Percentiles rank a stretch among this genome's conserved stretches.
phyloP scores from a whole-genome alignment of 2,888 invertebrate species.

The Calameuta idolon region DNA sequence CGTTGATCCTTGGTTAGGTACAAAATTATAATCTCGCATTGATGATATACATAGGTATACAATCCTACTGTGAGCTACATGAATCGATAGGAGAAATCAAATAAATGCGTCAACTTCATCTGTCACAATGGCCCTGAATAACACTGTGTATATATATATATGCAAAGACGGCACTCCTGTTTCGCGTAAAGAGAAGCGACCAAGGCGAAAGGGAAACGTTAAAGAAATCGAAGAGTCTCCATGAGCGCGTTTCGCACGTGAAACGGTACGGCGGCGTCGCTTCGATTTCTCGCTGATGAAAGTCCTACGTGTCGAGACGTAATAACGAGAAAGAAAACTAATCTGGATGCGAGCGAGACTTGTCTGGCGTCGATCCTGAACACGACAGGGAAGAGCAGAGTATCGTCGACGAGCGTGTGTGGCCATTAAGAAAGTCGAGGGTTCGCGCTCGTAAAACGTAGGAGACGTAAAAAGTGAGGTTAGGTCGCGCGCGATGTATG shows the following conservation, averaged over 20 bases:
- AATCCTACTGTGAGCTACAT: too few relatives aligned
- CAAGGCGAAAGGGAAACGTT: not conserved
- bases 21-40: too few relatives aligned
- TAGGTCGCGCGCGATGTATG: not conserved
- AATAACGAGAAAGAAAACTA: constrained; percentile 7
- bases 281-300: constrained; percentile 11
- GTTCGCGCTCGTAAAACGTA: too few relatives aligned
- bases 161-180: not conserved
- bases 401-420: too few relatives aligned
- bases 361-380: not conserved
- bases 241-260: not conserved
- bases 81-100: too few relatives aligned
- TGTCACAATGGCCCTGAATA: too few relatives aligned
- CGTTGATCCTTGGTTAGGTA: too few relatives aligned
- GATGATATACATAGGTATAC: too few relatives aligned
- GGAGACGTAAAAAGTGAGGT: too few relatives aligned
- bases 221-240: not conserved
- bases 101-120: too few relatives aligned
- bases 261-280: not conserved
- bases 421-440: not conserved
- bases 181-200: not conserved
- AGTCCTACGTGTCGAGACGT: not conserved
- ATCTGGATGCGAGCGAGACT: not conserved
- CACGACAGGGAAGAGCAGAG: not conserved
- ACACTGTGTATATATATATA: too few relatives aligned